Base-by-base conservation (phyloP, 1,140 invertebrate genomes). In the Sycophaga agraensis region DNA sequence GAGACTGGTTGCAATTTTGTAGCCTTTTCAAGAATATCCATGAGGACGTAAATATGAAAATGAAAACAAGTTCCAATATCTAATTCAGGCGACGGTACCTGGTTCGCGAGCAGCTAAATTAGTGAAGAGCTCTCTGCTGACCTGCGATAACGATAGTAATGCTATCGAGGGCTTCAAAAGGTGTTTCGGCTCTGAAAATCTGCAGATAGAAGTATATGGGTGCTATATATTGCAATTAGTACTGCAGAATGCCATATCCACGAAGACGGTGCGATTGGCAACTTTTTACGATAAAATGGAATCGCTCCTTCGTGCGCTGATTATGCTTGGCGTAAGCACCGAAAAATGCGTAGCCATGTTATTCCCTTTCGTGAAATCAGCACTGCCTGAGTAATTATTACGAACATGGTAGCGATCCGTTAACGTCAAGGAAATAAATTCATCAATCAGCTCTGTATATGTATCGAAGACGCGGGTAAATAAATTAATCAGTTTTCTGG, bases 1-100 rank as follows among this genome's bases (percentile, higher is more conserved):
- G 40, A 5, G 40, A 43, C 11, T 31, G 28, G 28, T 11, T 31
- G 4, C 28, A 31, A 31, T 31, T 31, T 4, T 31, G 28, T 4
- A 63, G 64, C 17, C 70, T 71, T 61, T 78, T 78, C 49, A 65
- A 68, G 28, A 70, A 71, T 19, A 73, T 79, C n/a, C 65, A 79
- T 56, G 70, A 70, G 49, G 73, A 77, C 57, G 24, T 22, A 14
- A 58, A 57, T 9, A 45, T 78, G 48, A 59, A 24, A 62, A 62
- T 12, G 59, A 62, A 9, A 67, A 74, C 53, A 78, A 76, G 48
- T 73, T 75, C 43, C 58, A 71, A 12, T 71, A 72, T 43, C 34
- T 74, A 8, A 51, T 64, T 12, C 61, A 63, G 19, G 35, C 56
- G 1, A 65, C 63, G 59, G 54, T 62, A n/a, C 21, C 22, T 9